Base-by-base conservation (phyloP, 2,888 invertebrate species). In the Amblyjoppa proteus region DNA sequence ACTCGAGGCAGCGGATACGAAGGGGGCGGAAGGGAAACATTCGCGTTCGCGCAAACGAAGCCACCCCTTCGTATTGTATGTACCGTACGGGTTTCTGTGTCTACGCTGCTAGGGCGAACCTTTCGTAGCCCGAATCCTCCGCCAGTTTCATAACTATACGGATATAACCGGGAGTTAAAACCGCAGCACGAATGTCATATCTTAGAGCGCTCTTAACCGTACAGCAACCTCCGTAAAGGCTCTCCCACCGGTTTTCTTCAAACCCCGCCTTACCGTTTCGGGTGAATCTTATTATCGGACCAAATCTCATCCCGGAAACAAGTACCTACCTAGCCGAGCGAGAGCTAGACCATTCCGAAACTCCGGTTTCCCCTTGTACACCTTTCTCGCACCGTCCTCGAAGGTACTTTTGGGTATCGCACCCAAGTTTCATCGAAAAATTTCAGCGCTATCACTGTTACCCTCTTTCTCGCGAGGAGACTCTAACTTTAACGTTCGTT, bases 121-220 rank as follows among this genome's bases (percentile, higher is more conserved):
- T 89, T 90, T 90, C 90, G 91, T 91, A 90, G 64, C 70, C 53
- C 38, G 78, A 78, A 84, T 75, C 68, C 80, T 93, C 91, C 91
- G 90, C 92, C 91, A 92, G 92, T 94, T 93, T 93, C 93, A 92
- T 92, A 92, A 92, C 91, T 91, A 84, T 85, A 90, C 89, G 91
- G 89, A 91, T 92, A 92, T 92, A 93, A 93, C 92, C 91, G 91
- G 90, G 92, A 94, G 93, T 94, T 94, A 93, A 94, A 94, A 94
- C 93, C 93, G 88, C 93, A 92, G 91, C 91, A 90, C 92, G 92
- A 93, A 91, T 93, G 93, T 93, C 94, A 91, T 94, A 93, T 94
- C 93, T 94, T 92, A 92, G 90, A 83, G 87, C 85, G 83, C 87
- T 88, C 87, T 87, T 88, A 89, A 76, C 64, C 58, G 58, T 58